phyloP scores from a whole-genome alignment of 2,797 vertebrate genomes.

The Danio aesculapii region DNA sequence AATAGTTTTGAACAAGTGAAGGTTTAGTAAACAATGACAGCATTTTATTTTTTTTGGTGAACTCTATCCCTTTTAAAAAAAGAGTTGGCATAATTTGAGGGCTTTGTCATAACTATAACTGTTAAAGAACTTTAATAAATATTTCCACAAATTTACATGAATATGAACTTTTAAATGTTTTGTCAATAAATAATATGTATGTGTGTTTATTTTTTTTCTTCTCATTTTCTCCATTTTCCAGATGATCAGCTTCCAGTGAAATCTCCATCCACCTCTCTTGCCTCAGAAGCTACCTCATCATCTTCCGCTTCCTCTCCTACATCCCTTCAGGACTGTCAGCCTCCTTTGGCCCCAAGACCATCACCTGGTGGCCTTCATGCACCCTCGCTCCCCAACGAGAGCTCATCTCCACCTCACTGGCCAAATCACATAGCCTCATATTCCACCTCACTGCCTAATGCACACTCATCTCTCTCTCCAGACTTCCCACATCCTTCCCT shows the following conservation, averaged over 20 bases:
- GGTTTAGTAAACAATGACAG: too few species aligned
- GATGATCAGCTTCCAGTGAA: slow-evolving; percentile 82
- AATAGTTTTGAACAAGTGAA: too few species aligned
- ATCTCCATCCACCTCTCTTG: slow-evolving; percentile 81
- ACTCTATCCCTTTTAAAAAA: too few species aligned
- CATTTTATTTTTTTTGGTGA: too few species aligned
- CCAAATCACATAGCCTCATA: slow-evolving; percentile 78
- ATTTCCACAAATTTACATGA: too few species aligned
- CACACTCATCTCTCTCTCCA: slow-evolving; percentile 83
- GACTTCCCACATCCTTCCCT: slow-evolving; percentile 84
- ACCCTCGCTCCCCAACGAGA: slow-evolving; percentile 82
- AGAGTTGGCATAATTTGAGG: background rate
- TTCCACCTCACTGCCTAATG: slow-evolving; percentile 81
- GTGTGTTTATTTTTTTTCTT: background rate
- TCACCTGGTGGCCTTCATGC: slow-evolving; percentile 84
- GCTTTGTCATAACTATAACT: background rate
- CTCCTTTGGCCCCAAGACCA: slow-evolving; percentile 83
- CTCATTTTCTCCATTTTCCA: slow-evolving; percentile 58
- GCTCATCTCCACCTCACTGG: slow-evolving; percentile 82
- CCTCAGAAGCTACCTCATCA: slow-evolving; percentile 81
- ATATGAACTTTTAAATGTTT: background rate
- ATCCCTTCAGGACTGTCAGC: slow-evolving; percentile 81
- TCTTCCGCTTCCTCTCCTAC: slow-evolving; percentile 81
- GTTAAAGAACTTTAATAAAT: background rate
- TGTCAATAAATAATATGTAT: background rate